Evolutionary conservation across 2,797 vertebrate genomes (phyloP), one percentile per base, ranked within the genome.

Genomic region (Galaxias olidus): DNA sequence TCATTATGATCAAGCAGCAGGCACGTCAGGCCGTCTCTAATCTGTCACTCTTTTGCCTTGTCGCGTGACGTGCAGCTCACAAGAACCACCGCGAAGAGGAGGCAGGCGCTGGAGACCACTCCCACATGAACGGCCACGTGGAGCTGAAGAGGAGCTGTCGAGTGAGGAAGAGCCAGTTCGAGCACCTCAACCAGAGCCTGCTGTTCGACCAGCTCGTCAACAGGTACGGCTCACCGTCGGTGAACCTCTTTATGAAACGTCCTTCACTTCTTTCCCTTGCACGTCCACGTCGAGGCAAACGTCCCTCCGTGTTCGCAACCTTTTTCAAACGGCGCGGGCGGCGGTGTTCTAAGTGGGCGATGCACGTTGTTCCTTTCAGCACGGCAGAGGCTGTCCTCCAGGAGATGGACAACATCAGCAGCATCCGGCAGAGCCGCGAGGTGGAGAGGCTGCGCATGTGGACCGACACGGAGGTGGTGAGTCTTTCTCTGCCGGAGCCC

Each of bases 371-470:
- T 10, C 43, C 46, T 52, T 9, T 53, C 75, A 98, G 97, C 85
- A 99, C 97, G 79, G 97, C 97, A 10, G 97, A 99, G 88, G 98
- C 97, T 68, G 98, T 99, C 58, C 92, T 99, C 1, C 98, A 99
- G 86, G 98, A 99, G 89, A 99, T 99, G 97, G 97, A 99, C 89
- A 99, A 98, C 85, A 99, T 99, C 91, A 98, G 97, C 85, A 94
- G 88, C 87, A 98, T 97, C 86, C 89, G 97, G 76, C 93, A 97
- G 79, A 97, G 92, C 62, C 94, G 97, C 47, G 98, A 99, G 84
- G 96, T 99, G 72, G 98, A 99, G 79, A 91, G 96, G 12, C 94
- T 99, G 11, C 93, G 98, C 51, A 99, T 99, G 97, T 99, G 98
- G 98, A 98, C 95, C 9, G 96, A 99, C 73, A 98, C 97, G 0